A percentile compares a stretch with the other conserved stretches of the same genome.
Evolutionary conservation across 2,888 invertebrate species (phyloP).

Genomic region (Protophormia terraenovae): DNA sequence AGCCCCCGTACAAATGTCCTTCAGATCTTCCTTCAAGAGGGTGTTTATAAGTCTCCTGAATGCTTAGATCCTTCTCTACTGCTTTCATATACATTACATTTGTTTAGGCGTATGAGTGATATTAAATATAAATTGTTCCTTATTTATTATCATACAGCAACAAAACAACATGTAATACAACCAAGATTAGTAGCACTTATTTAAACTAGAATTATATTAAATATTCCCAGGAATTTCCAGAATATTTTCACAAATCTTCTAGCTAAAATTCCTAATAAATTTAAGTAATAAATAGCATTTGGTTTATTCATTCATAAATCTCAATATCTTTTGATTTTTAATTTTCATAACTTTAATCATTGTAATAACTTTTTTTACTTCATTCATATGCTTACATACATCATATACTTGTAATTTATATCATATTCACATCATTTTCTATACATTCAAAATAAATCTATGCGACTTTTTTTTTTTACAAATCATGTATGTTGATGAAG

Average conservation of each 20-base stretch:
- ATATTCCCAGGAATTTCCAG: no score
- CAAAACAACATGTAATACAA: no score
- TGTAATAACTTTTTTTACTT: not conserved
- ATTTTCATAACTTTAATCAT: slow-evolving; percentile 30
- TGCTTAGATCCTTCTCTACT: no score
- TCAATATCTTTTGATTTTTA: slow-evolving; percentile 16
- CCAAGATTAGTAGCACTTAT: no score
- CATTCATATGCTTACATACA: not conserved
- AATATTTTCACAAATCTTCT: not conserved
- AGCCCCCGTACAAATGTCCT: no score
- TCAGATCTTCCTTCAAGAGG: no score
- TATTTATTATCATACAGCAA: no score
- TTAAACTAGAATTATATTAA: no score
- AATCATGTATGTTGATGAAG: slow-evolving; percentile 26
- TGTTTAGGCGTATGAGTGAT: no score
- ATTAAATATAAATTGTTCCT: no score
- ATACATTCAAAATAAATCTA: not conserved
- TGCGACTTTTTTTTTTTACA: slow-evolving; percentile 16
- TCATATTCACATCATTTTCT: not conserved
- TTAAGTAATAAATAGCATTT: not conserved
- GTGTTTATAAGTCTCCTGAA: no score
- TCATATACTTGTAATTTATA: not conserved
- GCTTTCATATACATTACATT: no score
- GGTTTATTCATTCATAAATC: not conserved
- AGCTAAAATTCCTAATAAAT: not conserved